Evolutionary conservation across 2,113 vertebrate species (phyloP).

Genomic region (Apodemus speciosus): DNA sequence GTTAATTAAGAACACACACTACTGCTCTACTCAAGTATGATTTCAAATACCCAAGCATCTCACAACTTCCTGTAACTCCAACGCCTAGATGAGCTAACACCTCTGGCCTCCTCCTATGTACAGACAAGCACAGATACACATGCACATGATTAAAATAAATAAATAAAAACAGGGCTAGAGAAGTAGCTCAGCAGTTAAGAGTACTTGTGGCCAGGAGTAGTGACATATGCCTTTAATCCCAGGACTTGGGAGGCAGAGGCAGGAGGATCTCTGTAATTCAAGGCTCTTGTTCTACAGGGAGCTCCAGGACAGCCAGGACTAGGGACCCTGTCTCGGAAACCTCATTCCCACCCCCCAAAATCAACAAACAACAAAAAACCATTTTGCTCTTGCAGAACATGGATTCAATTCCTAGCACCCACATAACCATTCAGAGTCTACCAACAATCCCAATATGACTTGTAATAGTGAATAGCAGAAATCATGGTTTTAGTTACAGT

Average conservation of each 20-base stretch:
- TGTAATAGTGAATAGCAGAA: no score
- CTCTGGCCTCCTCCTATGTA: neutral
- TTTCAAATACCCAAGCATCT: neutral
- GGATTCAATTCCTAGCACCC: neutral
- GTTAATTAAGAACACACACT: neutral
- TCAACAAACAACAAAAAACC: neutral
- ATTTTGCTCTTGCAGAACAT: neutral
- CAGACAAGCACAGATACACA: neutral
- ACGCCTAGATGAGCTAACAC: neutral
- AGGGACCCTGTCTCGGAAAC: neutral
- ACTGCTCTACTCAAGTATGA: neutral
- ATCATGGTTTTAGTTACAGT: no score
- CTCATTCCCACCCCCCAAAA: neutral
- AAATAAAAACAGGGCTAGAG: neutral
- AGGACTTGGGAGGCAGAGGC: neutral
- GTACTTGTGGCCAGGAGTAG: neutral
- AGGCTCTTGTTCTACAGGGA: neutral
- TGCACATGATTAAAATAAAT: neutral
- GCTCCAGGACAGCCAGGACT: neutral
- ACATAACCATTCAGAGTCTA: neutral
- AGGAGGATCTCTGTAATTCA: neutral
- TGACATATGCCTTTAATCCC: neutral
- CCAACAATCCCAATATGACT: no score
- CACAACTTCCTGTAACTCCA: neutral
- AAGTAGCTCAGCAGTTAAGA: neutral